These are phyloP conservation scores for Halisarca cf. caerulea DNA, from an alignment of 37 sponge, comb jelly and placozoan species.

Conservation along the genomic window DNA sequence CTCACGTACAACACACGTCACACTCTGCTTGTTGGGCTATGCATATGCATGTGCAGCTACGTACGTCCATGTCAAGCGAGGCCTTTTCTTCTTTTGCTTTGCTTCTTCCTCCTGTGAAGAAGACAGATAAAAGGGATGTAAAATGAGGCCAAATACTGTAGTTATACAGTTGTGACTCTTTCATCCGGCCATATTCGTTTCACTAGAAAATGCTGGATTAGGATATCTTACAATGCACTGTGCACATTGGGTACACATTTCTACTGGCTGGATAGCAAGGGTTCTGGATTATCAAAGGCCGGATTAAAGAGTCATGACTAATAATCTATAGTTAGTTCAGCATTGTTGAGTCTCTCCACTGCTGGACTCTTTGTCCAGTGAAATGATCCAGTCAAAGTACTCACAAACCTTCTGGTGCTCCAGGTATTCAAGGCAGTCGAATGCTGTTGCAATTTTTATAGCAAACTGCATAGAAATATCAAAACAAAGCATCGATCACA, in stretches of 20 bases:
- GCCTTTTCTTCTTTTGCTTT: constrained; percentile 40
- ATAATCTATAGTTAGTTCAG: no score
- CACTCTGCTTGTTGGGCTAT: background rate
- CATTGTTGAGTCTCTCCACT: no score
- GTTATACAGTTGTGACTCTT: no score
- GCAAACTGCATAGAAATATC: constrained; percentile 45
- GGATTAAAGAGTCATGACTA: no score
- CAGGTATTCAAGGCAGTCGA: constrained; percentile 58
- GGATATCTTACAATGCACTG: no score
- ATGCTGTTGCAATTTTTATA: constrained; percentile 53
- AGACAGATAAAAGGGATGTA: constrained; percentile 21
- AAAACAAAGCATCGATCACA: background rate
- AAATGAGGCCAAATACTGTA: background rate
- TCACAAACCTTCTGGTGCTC: constrained; percentile 39
- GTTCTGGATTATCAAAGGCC: no score
- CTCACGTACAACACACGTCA: background rate
- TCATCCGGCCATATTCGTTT: no score
- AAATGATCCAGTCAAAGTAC: no score
- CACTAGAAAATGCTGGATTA: background rate
- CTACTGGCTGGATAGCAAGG: no score
- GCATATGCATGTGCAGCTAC: background rate
- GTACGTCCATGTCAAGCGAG: constrained; percentile 51
- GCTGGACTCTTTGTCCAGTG: no score
- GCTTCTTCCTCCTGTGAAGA: constrained; percentile 26
- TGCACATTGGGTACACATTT: no score